These are phyloP conservation scores for Helicoverpa assulta DNA, from an alignment of 2,888 invertebrate genomes.

Conservation along the genomic window DNA sequence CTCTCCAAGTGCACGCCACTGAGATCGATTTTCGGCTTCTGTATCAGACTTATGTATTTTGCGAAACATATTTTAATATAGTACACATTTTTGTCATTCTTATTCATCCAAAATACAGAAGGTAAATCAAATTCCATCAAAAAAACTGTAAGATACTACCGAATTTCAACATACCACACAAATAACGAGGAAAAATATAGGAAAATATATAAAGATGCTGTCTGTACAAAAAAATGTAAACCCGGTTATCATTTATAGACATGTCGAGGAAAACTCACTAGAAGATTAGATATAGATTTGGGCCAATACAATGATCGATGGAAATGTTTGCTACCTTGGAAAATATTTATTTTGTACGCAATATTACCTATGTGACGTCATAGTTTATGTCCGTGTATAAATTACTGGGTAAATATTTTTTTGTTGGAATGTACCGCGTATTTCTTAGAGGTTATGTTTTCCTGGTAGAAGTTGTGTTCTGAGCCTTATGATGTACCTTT, in stretches of 20 bases:
- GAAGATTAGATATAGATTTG: too few relatives aligned
- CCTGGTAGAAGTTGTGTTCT: background rate
- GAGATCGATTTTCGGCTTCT: too few relatives aligned
- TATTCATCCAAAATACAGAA: too few relatives aligned
- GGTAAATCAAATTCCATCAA: constrained; percentile 1
- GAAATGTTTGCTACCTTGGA: constrained; percentile 42
- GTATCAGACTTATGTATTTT: too few relatives aligned
- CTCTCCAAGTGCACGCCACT: too few relatives aligned
- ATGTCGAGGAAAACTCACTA: constrained; percentile 42
- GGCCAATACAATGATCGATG: constrained; percentile 53
- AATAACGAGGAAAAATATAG: constrained; percentile 6
- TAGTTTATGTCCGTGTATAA: constrained; percentile 37
- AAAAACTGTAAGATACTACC: background rate
- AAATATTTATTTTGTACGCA: constrained; percentile 58
- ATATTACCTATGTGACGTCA: constrained; percentile 49
- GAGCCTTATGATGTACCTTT: too few relatives aligned
- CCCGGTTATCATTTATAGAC: constrained; percentile 24
- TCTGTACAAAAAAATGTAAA: constrained; percentile 29
- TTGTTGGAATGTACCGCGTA: background rate
- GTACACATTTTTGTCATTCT: too few relatives aligned
- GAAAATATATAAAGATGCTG: constrained; percentile 7
- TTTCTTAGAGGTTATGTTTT: background rate
- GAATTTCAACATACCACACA: background rate
- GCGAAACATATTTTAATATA: too few relatives aligned
- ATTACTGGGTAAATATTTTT: constrained; percentile 48